These are phyloP conservation scores for Muntiacus muntjak DNA, from an alignment of 2,113 vertebrate genomes.

Conservation along the genomic window DNA sequence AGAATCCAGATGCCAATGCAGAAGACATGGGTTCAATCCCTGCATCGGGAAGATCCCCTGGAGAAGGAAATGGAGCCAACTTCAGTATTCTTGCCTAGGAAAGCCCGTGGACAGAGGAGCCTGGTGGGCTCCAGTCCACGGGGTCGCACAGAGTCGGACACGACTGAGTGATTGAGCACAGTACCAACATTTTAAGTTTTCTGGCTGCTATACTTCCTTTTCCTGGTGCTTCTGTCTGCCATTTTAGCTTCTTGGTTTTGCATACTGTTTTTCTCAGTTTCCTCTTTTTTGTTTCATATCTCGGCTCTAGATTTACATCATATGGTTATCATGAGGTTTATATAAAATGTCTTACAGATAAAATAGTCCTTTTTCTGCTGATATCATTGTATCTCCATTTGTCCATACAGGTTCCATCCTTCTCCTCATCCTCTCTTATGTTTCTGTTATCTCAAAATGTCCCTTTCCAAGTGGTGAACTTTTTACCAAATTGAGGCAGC, in stretches of 20 bases:
- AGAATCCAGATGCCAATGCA: background rate
- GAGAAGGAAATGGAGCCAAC: background rate
- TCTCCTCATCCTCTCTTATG: background rate
- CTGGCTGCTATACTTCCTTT: background rate
- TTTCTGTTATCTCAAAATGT: background rate
- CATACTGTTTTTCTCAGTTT: background rate
- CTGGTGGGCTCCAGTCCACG: background rate
- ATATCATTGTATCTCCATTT: background rate
- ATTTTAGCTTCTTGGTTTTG: background rate
- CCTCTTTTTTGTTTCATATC: background rate
- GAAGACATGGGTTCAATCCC: background rate
- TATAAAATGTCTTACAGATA: background rate
- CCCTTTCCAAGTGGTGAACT: background rate
- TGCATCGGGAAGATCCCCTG: background rate
- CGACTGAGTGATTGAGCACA: fast-evolving
- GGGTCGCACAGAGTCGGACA: fast-evolving
- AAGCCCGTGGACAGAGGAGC: background rate
- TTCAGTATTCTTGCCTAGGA: background rate
- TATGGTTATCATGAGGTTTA: background rate
- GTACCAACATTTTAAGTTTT: background rate
- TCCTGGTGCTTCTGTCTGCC: background rate
- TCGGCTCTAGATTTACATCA: background rate
- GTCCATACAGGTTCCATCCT: background rate
- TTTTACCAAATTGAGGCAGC: background rate
- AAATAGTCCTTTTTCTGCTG: background rate